Evolutionary conservation across 2,113 vertebrate genomes (phyloP).

Genomic region (Aix galericulata): DNA sequence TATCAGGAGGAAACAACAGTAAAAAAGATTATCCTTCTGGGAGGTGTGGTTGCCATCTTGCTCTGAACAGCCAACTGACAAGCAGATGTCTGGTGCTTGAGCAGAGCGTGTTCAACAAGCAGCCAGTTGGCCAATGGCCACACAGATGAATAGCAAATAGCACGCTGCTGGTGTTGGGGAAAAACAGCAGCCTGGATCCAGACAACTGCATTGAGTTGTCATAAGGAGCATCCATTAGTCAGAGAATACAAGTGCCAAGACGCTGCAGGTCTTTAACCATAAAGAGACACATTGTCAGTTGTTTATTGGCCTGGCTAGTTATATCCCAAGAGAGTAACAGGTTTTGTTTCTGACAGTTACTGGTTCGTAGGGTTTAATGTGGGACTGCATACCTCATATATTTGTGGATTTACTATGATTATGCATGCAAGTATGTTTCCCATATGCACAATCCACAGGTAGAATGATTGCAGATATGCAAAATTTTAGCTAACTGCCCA

Average conservation of each 20-base stretch:
- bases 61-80: neutral
- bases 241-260: neutral
- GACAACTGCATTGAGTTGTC: neutral
- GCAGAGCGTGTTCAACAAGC: neutral
- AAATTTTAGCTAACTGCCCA: neutral
- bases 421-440: neutral
- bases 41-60: neutral
- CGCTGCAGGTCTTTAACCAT: neutral
- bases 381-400: neutral
- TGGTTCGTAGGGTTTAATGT: neutral
- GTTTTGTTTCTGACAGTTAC: neutral
- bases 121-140: neutral
- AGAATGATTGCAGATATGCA: neutral
- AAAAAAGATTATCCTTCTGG: neutral
- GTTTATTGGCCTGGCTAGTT: neutral
- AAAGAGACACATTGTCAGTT: neutral
- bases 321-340: neutral
- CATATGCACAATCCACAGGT: neutral
- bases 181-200: neutral
- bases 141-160: neutral
- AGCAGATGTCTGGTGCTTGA: constrained; percentile 14
- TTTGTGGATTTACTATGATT: neutral
- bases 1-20: neutral
- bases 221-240: neutral
- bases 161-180: neutral